Percentiles rank a stretch among this genome's conserved stretches.
Evolutionary conservation across 2,113 vertebrate species (phyloP).

Genomic region (Oplegnathus fasciatus): DNA sequence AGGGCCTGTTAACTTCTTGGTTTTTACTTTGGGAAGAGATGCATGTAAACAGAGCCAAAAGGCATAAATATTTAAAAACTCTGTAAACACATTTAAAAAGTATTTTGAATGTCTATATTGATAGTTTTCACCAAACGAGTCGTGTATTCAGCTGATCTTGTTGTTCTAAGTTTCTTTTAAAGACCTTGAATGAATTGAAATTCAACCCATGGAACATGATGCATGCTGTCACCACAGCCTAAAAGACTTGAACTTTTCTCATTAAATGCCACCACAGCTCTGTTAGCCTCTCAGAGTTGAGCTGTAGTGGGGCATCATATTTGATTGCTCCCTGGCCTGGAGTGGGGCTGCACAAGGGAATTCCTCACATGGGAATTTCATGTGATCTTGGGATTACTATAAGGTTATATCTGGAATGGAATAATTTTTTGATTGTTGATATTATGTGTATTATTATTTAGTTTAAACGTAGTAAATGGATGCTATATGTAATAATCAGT

Average conservation of each 20-base stretch:
- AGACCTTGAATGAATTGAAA: neutral
- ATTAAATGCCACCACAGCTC: constrained; percentile 22
- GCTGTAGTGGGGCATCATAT: constrained; percentile 4
- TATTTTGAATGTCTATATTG: too few relatives aligned
- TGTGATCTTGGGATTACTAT: neutral
- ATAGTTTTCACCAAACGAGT: too few relatives aligned
- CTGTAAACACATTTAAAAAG: too few relatives aligned
- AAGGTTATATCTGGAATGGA: neutral
- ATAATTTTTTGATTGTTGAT: neutral
- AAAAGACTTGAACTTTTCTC: constrained; percentile 37
- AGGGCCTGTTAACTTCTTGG: neutral
- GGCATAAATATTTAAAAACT: too few relatives aligned
- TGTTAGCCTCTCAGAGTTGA: neutral
- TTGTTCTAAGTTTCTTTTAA: neutral
- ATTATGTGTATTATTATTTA: neutral
- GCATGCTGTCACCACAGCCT: neutral
- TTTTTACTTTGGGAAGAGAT: neutral
- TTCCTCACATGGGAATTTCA: neutral
- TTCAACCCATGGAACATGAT: neutral
- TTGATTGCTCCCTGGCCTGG: constrained; percentile 58
- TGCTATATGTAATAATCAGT: neutral
- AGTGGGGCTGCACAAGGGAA: neutral
- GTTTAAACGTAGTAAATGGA: neutral
- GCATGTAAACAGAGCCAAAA: too few relatives aligned
- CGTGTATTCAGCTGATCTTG: neutral